Evolutionary conservation across 2,888 invertebrate species (phyloP).

Genomic region (Zaprionus obscuricornis): DNA sequence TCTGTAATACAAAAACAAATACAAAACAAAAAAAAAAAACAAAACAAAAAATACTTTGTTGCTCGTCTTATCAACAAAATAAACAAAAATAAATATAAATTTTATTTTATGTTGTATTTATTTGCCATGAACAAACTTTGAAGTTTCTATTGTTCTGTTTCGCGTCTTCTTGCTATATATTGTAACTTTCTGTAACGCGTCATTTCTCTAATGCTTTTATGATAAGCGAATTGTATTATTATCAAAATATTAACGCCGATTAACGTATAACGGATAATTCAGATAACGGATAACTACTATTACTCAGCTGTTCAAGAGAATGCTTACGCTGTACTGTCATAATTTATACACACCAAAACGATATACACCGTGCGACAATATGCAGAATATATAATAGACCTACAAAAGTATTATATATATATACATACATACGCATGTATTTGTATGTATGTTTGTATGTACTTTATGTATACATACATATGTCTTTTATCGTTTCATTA

Average conservation of each 20-base stretch:
- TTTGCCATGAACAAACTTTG: too few relatives aligned
- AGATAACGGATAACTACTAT: constrained; percentile 11
- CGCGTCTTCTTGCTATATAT: too few relatives aligned
- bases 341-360: constrained; percentile 2
- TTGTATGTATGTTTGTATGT: neutral
- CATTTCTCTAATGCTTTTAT: constrained; percentile 12
- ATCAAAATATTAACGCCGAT: constrained; percentile 12
- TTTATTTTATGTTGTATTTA: too few relatives aligned
- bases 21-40: too few relatives aligned
- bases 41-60: too few relatives aligned
- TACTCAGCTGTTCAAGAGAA: constrained; percentile 28
- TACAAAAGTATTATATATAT: neutral
- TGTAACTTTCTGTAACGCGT: neutral
- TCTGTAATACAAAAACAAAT: too few relatives aligned
- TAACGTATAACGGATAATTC: constrained; percentile 11
- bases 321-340: constrained; percentile 32
- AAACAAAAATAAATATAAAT: too few relatives aligned
- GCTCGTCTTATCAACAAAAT: too few relatives aligned
- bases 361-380: constrained; percentile 10
- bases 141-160: too few relatives aligned
- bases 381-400: too few relatives aligned
- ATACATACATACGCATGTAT: neutral
- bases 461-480: constrained; percentile 18
- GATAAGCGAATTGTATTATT: constrained; percentile 38
- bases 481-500: constrained; percentile 75